These are phyloP conservation scores for Seira ritae DNA, from an alignment of 2,888 invertebrate species.

Conservation along the genomic window DNA sequence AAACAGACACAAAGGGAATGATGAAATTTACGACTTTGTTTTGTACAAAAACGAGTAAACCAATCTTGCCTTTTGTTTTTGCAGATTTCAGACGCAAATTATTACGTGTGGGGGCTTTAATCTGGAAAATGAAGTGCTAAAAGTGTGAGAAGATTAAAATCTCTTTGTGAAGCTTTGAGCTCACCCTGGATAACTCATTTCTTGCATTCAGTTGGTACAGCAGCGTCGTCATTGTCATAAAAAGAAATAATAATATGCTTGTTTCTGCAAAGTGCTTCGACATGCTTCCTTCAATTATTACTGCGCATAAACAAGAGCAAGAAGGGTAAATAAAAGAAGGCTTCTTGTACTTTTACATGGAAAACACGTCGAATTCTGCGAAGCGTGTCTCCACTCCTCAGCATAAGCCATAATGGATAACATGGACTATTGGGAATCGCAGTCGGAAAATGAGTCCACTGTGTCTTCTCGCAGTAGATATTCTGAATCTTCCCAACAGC, in stretches of 20 bases:
- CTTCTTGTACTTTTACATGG: background rate
- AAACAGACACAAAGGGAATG: too few species aligned
- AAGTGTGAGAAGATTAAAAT: background rate
- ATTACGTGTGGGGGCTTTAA: background rate
- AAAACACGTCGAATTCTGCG: background rate
- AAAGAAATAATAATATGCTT: background rate
- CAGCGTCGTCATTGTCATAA: background rate
- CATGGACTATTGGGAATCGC: slow-evolving; percentile 23
- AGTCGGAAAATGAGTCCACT: background rate
- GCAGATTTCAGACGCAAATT: background rate
- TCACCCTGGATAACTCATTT: background rate
- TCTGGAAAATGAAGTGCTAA: background rate
- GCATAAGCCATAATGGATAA: background rate
- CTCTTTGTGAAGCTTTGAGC: background rate
- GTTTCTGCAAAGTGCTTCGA: background rate
- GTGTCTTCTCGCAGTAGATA: background rate
- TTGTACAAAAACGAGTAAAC: background rate
- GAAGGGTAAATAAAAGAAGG: too few species aligned
- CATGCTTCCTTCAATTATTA: background rate
- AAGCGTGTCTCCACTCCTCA: background rate
- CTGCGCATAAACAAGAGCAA: background rate
- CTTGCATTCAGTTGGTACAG: too few species aligned
- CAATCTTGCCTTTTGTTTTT: background rate
- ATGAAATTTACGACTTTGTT: too few species aligned
- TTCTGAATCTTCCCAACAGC: background rate